Evolutionary conservation across 2,113 vertebrate genomes (phyloP).

Genomic region (Isurus oxyrinchus): DNA sequence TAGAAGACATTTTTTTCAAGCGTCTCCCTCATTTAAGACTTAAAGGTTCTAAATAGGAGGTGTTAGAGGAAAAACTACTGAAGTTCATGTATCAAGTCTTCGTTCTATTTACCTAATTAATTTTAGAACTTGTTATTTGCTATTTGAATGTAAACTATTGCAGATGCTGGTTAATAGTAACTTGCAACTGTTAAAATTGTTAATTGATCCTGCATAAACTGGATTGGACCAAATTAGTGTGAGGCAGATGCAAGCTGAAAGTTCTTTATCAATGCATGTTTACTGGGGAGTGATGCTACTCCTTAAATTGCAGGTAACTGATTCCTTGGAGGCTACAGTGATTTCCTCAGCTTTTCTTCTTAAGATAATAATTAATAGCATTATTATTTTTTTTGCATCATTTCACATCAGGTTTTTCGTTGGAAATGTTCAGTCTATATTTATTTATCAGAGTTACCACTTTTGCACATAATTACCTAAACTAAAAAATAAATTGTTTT

Average conservation of each 20-base stretch:
- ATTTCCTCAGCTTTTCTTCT: not conserved
- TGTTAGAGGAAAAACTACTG: not conserved
- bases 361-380: not conserved
- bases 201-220: not conserved
- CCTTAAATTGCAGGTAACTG: not conserved
- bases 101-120: not conserved
- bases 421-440: not conserved
- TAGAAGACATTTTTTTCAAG: not conserved
- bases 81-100: not conserved
- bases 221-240: not conserved
- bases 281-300: not conserved
- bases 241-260: not conserved
- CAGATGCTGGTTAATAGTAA: not conserved
- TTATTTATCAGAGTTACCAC: not conserved
- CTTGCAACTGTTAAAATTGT: not conserved
- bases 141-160: not conserved
- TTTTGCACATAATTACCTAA: not conserved
- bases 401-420: not conserved
- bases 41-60: not conserved
- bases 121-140: not conserved
- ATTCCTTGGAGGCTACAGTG: not conserved
- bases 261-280: not conserved
- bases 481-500: not conserved
- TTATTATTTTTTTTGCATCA: not conserved
- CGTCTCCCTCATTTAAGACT: not conserved